Evolutionary conservation across 1,140 invertebrate genomes (phyloP), one percentile per base, ranked within the genome.

Genomic region (Drosophila nannoptera): DNA sequence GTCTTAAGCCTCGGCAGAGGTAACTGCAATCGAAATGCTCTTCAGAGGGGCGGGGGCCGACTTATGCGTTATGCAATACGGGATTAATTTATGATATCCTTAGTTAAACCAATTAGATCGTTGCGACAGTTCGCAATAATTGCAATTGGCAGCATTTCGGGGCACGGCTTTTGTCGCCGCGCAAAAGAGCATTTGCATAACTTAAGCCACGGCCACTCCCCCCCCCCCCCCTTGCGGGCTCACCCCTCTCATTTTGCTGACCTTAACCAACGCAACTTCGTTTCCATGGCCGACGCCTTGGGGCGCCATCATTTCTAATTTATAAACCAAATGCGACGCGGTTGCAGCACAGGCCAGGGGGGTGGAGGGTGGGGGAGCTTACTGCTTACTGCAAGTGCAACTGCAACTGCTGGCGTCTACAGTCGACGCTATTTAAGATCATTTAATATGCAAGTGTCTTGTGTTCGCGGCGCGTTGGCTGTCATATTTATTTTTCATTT

Each of bases 401-500:
- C 69, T 62, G 65, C 71, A 69, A 16, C 31, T 35, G 14, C 43
- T 46, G 69, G 33, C 87, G 78, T 87, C 68, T 65, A 29, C 46
- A 48, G 38, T 46, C 77, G 74, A 73, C 48, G 67, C 83, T 76
- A 76, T 87, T 87, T 87, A 87, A 87, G 86, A 87, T 87, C 83
- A 87, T 87, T 87, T 78, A 87, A 87, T 78, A 87, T 87, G 82
- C 82, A 87, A 87, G 75, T 73, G 73, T 71, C 83, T 87, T 75
- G 82, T 82, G 83, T 86, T 74, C 77, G 56, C 52, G 43, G 43
- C 67, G 48, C 70, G 66, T 82, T 86, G 68, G 70, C 82, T 87
- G 82, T 87, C 82, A 87, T 87, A 87, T 87, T 87, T 87, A 87
- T 87, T 87, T 87, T 87, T 87, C 78, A 87, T 87, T 87, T 87